Percentiles rank a stretch among this genome's conserved stretches.
phyloP scores from a whole-genome alignment of 2,888 invertebrate species.

The Tipula unca region DNA sequence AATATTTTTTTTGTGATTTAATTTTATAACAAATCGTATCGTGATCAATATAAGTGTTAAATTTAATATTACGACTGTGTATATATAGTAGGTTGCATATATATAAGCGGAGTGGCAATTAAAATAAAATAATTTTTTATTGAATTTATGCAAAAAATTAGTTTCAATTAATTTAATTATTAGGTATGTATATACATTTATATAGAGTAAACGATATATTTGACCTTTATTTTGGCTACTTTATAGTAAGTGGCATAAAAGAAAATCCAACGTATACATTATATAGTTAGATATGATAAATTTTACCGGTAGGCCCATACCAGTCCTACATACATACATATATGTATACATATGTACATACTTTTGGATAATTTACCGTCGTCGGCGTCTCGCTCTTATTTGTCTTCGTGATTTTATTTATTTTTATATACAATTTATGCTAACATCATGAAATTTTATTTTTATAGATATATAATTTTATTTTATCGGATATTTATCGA shows the following conservation, averaged over 20 bases:
- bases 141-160: not conserved
- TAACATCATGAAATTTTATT: constrained; percentile 18
- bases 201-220: not conserved
- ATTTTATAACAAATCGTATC: not conserved
- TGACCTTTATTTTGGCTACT: not conserved
- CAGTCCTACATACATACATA: too few relatives aligned
- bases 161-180: not conserved
- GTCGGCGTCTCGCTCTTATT: not conserved
- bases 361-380: not conserved
- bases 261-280: not conserved
- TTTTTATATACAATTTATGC: constrained; percentile 9
- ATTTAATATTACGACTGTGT: not conserved
- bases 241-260: not conserved
- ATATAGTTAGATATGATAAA: not conserved
- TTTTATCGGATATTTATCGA: constrained; percentile 18
- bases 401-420: not conserved
- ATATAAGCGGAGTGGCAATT: not conserved
- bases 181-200: not conserved
- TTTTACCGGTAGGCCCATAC: not conserved
- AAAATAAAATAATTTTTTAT: not conserved
- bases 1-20: not conserved
- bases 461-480: constrained; percentile 17
- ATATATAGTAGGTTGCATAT: not conserved
- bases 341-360: too few relatives aligned
- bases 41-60: not conserved